phyloP scores from a whole-genome alignment of 1,140 invertebrate species.

The Oryzaephilus surinamensis region DNA sequence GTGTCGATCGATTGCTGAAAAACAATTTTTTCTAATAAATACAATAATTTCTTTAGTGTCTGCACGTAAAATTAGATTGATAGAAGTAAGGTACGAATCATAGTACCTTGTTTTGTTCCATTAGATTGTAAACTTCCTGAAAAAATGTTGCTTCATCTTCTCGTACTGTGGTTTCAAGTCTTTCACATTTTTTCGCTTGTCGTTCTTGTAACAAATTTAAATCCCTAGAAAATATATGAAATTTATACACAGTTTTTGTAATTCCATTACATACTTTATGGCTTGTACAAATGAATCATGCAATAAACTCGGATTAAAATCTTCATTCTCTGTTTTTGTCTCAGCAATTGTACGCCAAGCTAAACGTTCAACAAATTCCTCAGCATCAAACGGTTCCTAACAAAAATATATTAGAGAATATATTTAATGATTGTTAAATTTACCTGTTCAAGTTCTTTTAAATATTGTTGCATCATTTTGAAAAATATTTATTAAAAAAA shows the following conservation, averaged over 20 bases:
- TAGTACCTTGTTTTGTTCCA: conserved; percentile 74
- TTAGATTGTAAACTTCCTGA: conserved; percentile 68
- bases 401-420: conserved; percentile 4
- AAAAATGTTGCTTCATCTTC: conserved; percentile 82
- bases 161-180: conserved; percentile 67
- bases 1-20: conserved; percentile 67
- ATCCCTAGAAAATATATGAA: conserved; percentile 39
- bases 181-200: conserved; percentile 79
- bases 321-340: conserved; percentile 52
- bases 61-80: not conserved
- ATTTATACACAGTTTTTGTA: conserved; percentile 3
- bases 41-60: not conserved
- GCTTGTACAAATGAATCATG: conserved; percentile 87
- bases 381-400: conserved; percentile 88
- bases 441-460: conserved; percentile 72
- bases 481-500: conserved; percentile 5
- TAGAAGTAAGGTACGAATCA: not conserved
- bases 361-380: conserved; percentile 94
- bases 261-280: conserved; percentile 51
- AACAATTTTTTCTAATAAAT: conserved; percentile 1
- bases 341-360: conserved; percentile 88
- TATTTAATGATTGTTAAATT: conserved; percentile 11
- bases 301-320: conserved; percentile 67
- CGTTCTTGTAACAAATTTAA: conserved; percentile 69
- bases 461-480: conserved; percentile 75